Evolutionary conservation across 2,888 invertebrate genomes (phyloP).

Genomic region (Scaptomyza reducta): DNA sequence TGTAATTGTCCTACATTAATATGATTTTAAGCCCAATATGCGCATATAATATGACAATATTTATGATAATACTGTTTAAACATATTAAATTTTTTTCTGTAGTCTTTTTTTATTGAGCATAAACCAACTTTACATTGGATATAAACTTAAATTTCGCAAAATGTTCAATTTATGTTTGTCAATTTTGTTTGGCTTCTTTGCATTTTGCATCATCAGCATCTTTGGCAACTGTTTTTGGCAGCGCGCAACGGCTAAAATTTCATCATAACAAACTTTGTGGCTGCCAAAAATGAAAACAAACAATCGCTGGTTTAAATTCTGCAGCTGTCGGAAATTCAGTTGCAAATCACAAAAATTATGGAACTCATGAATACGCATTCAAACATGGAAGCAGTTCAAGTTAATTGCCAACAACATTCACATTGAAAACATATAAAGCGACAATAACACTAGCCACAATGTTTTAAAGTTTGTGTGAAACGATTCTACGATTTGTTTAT

Average conservation of each 20-base stretch:
- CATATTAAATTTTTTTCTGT: no score
- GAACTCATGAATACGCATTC: slow-evolving; percentile 29
- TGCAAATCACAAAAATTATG: slow-evolving; percentile 35
- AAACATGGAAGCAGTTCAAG: slow-evolving; percentile 45
- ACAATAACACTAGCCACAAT: slow-evolving; percentile 53
- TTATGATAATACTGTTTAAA: no score
- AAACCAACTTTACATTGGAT: background rate
- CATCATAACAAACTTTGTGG: slow-evolving; percentile 11
- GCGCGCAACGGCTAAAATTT: background rate
- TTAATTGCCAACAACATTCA: slow-evolving; percentile 47
- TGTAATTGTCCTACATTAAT: no score
- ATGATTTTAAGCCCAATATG: no score
- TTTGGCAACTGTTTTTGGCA: background rate
- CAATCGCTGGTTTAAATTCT: slow-evolving; percentile 22
- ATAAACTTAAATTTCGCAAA: background rate
- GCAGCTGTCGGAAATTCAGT: slow-evolving; percentile 19
- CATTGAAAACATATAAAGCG: slow-evolving; percentile 15
- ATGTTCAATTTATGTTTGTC: background rate
- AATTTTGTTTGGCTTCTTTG: background rate
- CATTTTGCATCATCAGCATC: slow-evolving; percentile 4
- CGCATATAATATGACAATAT: no score
- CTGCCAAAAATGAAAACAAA: slow-evolving; percentile 44
- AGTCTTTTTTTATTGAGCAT: no score
- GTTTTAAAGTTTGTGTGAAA: slow-evolving; percentile 72
- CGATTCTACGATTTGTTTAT: slow-evolving; percentile 75